Evolutionary conservation across 2,888 invertebrate genomes (phyloP).

Genomic region (Eulithis testata): DNA sequence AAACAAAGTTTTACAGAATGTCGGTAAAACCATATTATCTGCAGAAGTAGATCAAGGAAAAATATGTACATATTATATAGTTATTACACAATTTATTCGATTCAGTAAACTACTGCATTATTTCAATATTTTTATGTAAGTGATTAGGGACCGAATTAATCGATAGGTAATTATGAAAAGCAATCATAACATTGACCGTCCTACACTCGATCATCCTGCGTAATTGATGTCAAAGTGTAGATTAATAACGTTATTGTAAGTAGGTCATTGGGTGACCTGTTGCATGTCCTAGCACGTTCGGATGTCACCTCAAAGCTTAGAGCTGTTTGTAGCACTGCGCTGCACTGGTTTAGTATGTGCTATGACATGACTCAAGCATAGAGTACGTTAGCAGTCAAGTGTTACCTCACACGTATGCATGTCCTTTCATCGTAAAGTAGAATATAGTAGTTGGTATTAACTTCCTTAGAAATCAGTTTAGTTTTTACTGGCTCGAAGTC

Average conservation of each 20-base stretch:
- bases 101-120: too few species aligned
- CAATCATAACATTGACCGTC: constrained; percentile 31
- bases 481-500: too few species aligned
- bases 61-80: too few species aligned
- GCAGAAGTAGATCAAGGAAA: too few species aligned
- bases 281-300: constrained; percentile 59
- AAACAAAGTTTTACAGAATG: too few species aligned
- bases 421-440: not conserved
- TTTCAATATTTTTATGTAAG: not conserved
- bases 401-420: too few species aligned
- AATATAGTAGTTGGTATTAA: not conserved
- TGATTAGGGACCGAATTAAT: constrained; percentile 12
- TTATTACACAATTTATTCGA: too few species aligned
- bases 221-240: constrained; percentile 43
- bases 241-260: constrained; percentile 54
- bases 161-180: constrained; percentile 14
- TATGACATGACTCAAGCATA: not conserved
- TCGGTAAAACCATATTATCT: too few species aligned
- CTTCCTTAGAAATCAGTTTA: too few species aligned
- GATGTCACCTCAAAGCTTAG: constrained; percentile 35
- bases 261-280: constrained; percentile 71
- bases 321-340: not conserved
- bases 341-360: constrained; percentile 5
- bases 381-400: too few species aligned
- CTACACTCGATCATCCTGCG: constrained; percentile 34